Evolutionary conservation across 37 sponge, comb jelly and placozoan genomes (phyloP), one percentile per base, ranked within the genome.

Genomic region (Geodia barretti): DNA sequence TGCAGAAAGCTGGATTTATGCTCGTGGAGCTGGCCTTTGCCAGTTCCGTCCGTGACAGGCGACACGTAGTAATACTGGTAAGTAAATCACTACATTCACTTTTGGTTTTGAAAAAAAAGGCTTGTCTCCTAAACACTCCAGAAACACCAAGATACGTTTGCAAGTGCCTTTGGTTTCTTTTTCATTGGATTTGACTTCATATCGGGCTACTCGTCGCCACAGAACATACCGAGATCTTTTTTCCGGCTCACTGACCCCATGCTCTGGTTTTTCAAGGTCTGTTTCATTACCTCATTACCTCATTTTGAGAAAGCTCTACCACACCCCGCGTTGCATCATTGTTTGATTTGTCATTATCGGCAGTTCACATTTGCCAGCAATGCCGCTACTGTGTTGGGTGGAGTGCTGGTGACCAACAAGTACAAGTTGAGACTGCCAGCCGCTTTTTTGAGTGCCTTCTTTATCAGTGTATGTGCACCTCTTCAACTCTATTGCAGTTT

Each of bases 291-390:
- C 1, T 25, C 41, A 24, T 9, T 17, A 39, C n/a, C 17, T 59
- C 9, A 1, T 43, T n/a, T 23, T 2, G 17, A 60, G 1, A 1
- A 60, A 4, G 4, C 58, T 32, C 43, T 5, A 1, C 39, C n/a
- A 38, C 64, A 42, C 39, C 58, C 8, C 7, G 7, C 19, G 11
- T n/a, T n/a, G n/a, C n/a, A n/a, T n/a, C n/a, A 3, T 31, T 78
- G n/a, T 68, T 24, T 43, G n/a, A 1, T 1, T 54, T 9, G 4
- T 19, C 59, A 71, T 34, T 71, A 71, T 34, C 60, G 73, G 0
- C 80, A 93, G 94, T 96, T 91, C 64, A 93, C 92, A 30, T 96
- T 96, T 86, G 97, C 97, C 34, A 93, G 94, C 71, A 96, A 93
- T 84, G 87, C 97, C 1, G 97, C 97, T 35, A 96, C 97, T 32